Evolutionary conservation across 2,797 vertebrate genomes (phyloP).

Genomic region (Dryobates pubescens): DNA sequence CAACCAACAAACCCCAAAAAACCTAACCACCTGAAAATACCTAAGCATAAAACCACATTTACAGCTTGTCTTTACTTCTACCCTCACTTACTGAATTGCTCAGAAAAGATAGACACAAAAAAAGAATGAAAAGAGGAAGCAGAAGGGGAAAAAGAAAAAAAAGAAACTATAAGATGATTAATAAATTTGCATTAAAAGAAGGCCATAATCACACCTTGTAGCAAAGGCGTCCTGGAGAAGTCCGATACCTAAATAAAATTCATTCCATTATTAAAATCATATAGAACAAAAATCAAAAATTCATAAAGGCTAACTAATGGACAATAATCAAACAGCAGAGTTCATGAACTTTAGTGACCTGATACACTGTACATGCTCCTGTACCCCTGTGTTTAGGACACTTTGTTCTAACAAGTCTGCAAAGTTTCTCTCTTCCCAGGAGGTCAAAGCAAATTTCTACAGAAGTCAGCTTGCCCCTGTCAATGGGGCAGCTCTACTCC

Average conservation of each 20-base stretch:
- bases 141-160: background rate
- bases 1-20: background rate
- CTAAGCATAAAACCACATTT: background rate
- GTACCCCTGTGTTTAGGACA: background rate
- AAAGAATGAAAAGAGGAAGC: background rate
- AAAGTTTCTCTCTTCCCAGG: background rate
- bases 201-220: constrained; percentile 83
- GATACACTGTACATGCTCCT: background rate
- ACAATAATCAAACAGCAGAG: background rate
- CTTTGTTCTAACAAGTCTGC: background rate
- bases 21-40: background rate
- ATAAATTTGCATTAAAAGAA: constrained; percentile 59
- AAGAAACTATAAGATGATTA: background rate
- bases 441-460: background rate
- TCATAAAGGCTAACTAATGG: background rate
- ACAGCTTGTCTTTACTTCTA: background rate
- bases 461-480: background rate
- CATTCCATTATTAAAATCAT: constrained; percentile 69
- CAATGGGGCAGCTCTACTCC: background rate
- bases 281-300: background rate
- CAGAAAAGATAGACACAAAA: background rate
- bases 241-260: constrained; percentile 87
- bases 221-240: constrained; percentile 85
- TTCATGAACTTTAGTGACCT: background rate
- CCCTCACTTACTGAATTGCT: background rate